Evolutionary conservation across 2,113 vertebrate species (phyloP), one percentile per base, ranked within the genome.

Genomic region (Carettochelys insculpta): DNA sequence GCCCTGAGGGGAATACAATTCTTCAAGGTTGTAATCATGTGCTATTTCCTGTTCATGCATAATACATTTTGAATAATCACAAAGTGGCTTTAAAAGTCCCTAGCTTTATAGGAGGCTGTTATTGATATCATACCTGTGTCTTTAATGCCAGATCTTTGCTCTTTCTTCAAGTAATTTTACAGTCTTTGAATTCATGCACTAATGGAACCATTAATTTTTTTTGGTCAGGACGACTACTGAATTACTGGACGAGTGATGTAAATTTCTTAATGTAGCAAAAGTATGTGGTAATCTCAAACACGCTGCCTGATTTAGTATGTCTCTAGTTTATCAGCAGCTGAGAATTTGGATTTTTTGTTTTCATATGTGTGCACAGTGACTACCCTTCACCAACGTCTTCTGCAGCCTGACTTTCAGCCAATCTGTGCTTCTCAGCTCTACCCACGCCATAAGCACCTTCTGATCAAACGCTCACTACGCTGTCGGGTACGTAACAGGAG

Each of bases 401-500:
- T 99, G 90, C 99, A 99, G 97, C 98, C 99, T 5, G 99, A 99
- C 95, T 99, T 99, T 96, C 99, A 99, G 90, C 99, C 99, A 1
- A 97, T 99, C 12, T 98, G 98, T 47, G 98, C 98, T 27, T 99
- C 99, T 77, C 99, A 99, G 97, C 98, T 99, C 48, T 99, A 99
- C 94, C 99, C 99, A 43, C 98, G 99, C 89, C 99, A 99, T 95
- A 99, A 99, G 89, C 99, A 99, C 93, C 98, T 99, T 86, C 97
- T 99, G 95, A 99, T 99, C 97, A 99, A 99, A 95, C 98, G 99
- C 81, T 99, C 99, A 0, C 98, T 99, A 94, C 99, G 99, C 95
- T 99, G 99, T 93, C 98, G 99, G 98, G 99, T 99, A 89, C 82
- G 98, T 96, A 53, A 9, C 71, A 38, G 48, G 4, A 1, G 27